Evolutionary conservation across 2,113 vertebrate species (phyloP), one percentile per base, ranked within the genome.

Genomic region (Melospiza melodia): DNA sequence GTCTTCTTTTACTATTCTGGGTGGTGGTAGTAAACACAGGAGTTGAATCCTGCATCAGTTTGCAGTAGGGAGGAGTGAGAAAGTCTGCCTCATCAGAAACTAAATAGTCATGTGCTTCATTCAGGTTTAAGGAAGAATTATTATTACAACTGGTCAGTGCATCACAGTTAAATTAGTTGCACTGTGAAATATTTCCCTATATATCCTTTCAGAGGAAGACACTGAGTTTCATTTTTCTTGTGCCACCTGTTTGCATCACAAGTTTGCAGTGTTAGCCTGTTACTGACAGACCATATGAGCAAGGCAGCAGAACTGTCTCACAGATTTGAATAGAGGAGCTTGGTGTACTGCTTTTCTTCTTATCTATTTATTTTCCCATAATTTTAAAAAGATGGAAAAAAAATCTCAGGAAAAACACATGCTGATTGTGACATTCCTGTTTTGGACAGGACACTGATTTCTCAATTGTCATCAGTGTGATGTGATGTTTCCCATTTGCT

Each of bases 201-300:
- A 2, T 82, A 20, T 78, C 6, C 63, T 71, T 30, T 51, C 21
- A 59, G 66, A 82, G 48, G 48, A 93, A 68, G 63, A 62, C 16
- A 10, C 15, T 12, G 37, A 54, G 43, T 81, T 91, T 73, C 22
- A 5, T 71, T 90, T 20, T 37, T 71, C 12, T 89, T 86, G 55
- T 86, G 80, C 63, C 76, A 77, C 87, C 76, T 94, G 57, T 93
- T 94, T 89, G 77, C 39, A 51, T 87, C 52, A 28, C 39, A 74
- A 49, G 15, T 83, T 88, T 85, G 46, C 59, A 69, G 43, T 54
- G 35, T 90, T 80, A 84, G 31, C 41, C 67, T 92, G 41, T 69
- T 85, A 55, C 25, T 83, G 68, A 39, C 74, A 89, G 78, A 71
- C 66, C 35, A 10, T 72, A 43, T 43, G 39, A 87, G 35, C 30